Conservation (phyloP, 1,140 invertebrate genomes). For the Latrodectus geometricus region DNA sequence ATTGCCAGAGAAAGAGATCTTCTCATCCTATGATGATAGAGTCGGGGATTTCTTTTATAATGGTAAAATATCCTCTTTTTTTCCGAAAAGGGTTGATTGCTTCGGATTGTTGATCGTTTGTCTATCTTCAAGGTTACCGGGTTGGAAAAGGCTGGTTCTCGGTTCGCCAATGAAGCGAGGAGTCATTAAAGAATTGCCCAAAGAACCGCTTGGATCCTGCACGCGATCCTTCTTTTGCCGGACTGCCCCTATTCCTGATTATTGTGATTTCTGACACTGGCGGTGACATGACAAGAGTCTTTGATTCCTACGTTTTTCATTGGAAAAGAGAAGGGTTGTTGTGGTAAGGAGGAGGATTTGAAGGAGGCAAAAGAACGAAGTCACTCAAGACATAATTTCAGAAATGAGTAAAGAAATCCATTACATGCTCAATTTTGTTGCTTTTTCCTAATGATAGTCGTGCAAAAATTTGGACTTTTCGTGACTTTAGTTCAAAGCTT, state of each 20-base stretch:
- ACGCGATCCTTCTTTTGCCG: neutral
- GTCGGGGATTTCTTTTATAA: slow-evolving; percentile 11
- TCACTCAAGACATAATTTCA: neutral
- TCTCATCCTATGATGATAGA: slow-evolving; percentile 30
- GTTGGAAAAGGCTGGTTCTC: slow-evolving; percentile 24
- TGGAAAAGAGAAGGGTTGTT: neutral
- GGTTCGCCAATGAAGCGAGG: slow-evolving; percentile 30
- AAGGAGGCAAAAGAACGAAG: neutral
- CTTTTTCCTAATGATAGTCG: neutral
- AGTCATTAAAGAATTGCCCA: slow-evolving; percentile 1
- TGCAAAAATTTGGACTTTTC: neutral
- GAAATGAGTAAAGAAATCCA: neutral
- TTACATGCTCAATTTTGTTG: neutral
- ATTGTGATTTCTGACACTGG: slow-evolving; percentile 11
- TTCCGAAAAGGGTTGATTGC: neutral
- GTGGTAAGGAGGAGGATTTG: too few relatives aligned
- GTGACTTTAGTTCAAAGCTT: neutral
- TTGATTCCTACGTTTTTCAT: neutral
- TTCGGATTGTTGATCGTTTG: slow-evolving; percentile 41
- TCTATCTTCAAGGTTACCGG: slow-evolving; percentile 39
- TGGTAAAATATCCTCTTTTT: slow-evolving; percentile 21
- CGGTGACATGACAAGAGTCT: slow-evolving; percentile 9
- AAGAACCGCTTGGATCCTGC: neutral
- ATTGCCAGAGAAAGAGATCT: neutral
- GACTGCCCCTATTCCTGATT: slow-evolving; percentile 13